Percentiles rank a stretch among this genome's conserved stretches.
Conservation (phyloP, 1,140 invertebrate genomes). For the Alviniconcha marisindica region DNA sequence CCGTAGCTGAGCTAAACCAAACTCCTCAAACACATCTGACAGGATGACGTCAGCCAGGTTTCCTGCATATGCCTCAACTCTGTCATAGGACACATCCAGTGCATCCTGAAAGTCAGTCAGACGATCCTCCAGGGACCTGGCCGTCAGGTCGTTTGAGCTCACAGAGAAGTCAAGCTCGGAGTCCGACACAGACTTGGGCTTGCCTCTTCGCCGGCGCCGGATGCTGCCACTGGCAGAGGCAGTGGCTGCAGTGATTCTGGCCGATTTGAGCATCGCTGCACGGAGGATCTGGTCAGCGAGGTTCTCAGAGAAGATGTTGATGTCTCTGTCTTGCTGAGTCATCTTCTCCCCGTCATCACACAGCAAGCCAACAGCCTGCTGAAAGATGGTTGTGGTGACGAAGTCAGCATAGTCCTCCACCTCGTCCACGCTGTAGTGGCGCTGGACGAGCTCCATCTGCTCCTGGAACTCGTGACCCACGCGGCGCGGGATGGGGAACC, state of each 20-base stretch:
- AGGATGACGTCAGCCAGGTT: constrained; percentile 48
- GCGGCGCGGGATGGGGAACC: constrained; percentile 50
- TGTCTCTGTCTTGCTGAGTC: constrained; percentile 41
- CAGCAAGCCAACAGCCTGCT: constrained; percentile 52
- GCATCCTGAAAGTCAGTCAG: constrained; percentile 50
- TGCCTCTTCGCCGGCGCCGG: background rate
- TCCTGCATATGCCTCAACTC: constrained; percentile 53
- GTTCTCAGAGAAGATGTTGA: constrained; percentile 58
- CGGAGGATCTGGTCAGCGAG: constrained; percentile 52
- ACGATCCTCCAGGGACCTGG: constrained; percentile 33
- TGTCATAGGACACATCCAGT: constrained; percentile 45
- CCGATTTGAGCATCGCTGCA: constrained; percentile 41
- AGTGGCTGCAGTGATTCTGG: background rate
- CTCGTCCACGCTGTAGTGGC: constrained; percentile 47
- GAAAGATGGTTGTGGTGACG: constrained; percentile 46
- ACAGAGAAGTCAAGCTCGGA: constrained; percentile 26
- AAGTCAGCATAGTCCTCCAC: constrained; percentile 50
- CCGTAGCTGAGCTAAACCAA: background rate
- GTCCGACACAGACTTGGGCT: constrained; percentile 28
- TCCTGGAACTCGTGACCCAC: constrained; percentile 49
- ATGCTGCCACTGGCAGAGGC: background rate
- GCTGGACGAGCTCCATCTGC: constrained; percentile 42
- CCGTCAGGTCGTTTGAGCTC: constrained; percentile 26
- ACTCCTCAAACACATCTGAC: constrained; percentile 23
- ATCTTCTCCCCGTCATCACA: constrained; percentile 40